Base-by-base conservation (phyloP, 2,113 vertebrate genomes). In the Indicator maculatus region DNA sequence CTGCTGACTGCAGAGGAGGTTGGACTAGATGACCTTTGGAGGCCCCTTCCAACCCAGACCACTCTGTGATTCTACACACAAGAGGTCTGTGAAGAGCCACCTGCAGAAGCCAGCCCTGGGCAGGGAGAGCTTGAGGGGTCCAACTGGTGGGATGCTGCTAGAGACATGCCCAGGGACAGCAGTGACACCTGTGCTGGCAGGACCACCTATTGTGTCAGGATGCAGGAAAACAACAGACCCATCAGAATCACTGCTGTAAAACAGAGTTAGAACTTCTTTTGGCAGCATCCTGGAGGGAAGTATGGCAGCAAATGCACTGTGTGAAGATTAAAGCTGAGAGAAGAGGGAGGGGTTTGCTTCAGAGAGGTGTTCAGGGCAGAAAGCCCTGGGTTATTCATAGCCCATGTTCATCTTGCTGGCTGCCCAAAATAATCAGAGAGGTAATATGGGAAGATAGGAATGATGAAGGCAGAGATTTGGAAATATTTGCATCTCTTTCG, bases 281-380 rank as follows among this genome's bases (percentile, higher is more conserved):
- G 77, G 77, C 67, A 88, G 61, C 4, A 0, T 85, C 87, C 86
- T 79, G 91, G 78, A 78, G 64, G 75, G 69, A 78, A 28, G 30
- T 5, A 6, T 1, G 39, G 53, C 50, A 79, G 80, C 58, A 86
- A 76, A 65, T 16, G 45, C 45, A 77, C 16, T 11, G 0, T 15
- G 56, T 55, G 82, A 86, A 72, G 74, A 79, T 63, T 30, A 76
- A 89, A 75, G n/a, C 30, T 84, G 66, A 81, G 56, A 47, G 33
- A 39, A 45, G 8, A 67, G 31, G 30, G 45, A 76, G 47, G 39
- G 50, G 69, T 94, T 84, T 23, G 20, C 55, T 73, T 24, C 65
- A 55, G 63, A 92, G 61, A 21, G 28, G 24, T 58, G 44, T 26
- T 82, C 9, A 28, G 50, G 71, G 59, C 50, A 89, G 63, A 67